A percentile compares a stretch with the other conserved stretches of the same genome.
phyloP scores from a whole-genome alignment of 2,113 vertebrate species.

The Chunga burmeisteri region DNA sequence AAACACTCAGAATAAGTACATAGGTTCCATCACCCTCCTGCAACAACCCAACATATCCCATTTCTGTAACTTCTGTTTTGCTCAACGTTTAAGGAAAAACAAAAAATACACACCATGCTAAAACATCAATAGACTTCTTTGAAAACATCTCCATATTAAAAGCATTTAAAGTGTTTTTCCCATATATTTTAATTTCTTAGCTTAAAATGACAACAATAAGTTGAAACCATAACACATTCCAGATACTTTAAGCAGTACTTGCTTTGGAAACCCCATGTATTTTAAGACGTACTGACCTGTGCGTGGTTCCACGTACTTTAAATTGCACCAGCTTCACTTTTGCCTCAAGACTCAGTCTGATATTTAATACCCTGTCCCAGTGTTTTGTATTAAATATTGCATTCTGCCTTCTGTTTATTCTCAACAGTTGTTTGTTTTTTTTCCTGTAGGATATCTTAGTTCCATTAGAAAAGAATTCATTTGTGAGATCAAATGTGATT shows the following conservation, averaged over 20 bases:
- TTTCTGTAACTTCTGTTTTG: background rate
- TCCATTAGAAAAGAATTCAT: constrained; percentile 32
- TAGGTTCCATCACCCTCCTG: background rate
- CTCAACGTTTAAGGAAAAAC: background rate
- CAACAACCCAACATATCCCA: background rate
- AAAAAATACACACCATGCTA: background rate
- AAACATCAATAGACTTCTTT: background rate
- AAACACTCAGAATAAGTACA: background rate
- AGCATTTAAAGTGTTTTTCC: background rate
- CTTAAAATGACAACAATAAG: background rate
- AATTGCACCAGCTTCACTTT: background rate
- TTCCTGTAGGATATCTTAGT: background rate
- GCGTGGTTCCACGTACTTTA: background rate
- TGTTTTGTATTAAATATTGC: constrained; percentile 6
- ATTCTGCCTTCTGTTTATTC: background rate
- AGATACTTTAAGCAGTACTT: background rate
- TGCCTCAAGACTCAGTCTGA: background rate
- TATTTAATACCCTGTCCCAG: constrained; percentile 17
- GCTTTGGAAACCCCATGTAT: background rate
- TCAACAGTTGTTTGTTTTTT: background rate
- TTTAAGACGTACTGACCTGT: background rate
- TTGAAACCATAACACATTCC: background rate
- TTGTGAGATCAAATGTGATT: constrained; percentile 15
- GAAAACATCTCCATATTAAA: background rate
- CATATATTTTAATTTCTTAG: background rate